A percentile compares a stretch with the other conserved stretches of the same genome.
Evolutionary conservation across 2,113 vertebrate species (phyloP).

Genomic region (Quiscalus mexicanus): DNA sequence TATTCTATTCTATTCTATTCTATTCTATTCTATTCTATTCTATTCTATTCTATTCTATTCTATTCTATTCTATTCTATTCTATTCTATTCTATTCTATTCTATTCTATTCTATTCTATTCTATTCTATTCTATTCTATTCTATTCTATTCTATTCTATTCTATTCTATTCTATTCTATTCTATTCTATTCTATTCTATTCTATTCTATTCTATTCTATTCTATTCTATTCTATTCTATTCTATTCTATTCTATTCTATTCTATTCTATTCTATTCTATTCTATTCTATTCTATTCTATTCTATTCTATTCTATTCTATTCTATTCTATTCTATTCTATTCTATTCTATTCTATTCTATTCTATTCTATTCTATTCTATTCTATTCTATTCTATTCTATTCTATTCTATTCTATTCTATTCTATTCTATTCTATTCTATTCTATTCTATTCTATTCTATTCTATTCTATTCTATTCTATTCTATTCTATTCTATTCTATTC

Average conservation of each 20-base stretch:
- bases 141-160: neutral
- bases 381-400: neutral
- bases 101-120: too few relatives aligned
- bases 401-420: neutral
- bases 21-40: too few relatives aligned
- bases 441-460: neutral
- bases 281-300: neutral
- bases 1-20: neutral
- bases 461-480: neutral
- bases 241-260: neutral
- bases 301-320: neutral
- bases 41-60: too few relatives aligned
- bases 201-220: neutral
- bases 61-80: too few relatives aligned
- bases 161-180: neutral
- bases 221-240: too few relatives aligned
- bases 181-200: neutral
- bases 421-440: neutral
- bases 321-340: neutral
- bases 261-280: neutral
- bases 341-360: neutral
- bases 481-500: neutral
- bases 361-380: neutral
- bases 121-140: too few relatives aligned
- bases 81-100: too few relatives aligned